Evolutionary conservation across 2,113 vertebrate species (phyloP), one percentile per base, ranked within the genome.

Genomic region (Tringa solitaria): DNA sequence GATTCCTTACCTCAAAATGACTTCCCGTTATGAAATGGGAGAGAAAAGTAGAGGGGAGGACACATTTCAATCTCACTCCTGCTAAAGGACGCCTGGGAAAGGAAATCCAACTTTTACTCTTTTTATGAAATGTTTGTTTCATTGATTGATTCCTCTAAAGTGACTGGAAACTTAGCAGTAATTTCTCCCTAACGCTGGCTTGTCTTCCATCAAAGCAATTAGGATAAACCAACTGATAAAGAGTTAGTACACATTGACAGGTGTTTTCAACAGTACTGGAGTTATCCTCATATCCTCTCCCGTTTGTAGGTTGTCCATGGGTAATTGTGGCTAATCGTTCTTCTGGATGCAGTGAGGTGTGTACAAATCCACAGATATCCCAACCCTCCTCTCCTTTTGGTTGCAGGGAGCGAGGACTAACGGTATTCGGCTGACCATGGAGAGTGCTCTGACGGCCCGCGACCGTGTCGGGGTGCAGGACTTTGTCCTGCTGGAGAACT

Each of bases 391-490:
- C 41, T 85, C 84, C 76, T 81, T 87, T 22, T 51, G 63, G 5
- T 81, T 94, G 74, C 93, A 99, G 99, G 99, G 98, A 87, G 97
- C 98, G 83, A 98, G 98, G 75, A 98, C 98, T 92, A 99, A 99
- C 98, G 99, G 99, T 50, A 98, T 99, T 54, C 98, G 99, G 68
- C 97, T 98, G 83, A 99, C 98, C 98, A 99, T 99, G 99, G 99
- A 99, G 99, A 99, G 98, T 5, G 99, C 99, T 41, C 98, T 99
- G 97, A 99, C 99, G 0, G 99, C 99, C 90, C 99, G 99, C 19
- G 99, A 99, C 97, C 98, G 99, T 7, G 99, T 99, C 2, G 99
- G 99, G 2, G 99, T 99, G 84, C 99, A 99, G 98, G 99, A 99
- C 93, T 99, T 99, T 53, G 99, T 99, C 94, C 98, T 99, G 96